Evolutionary conservation across 2,888 invertebrate species (phyloP).

Genomic region (Cerastoderma edule): DNA sequence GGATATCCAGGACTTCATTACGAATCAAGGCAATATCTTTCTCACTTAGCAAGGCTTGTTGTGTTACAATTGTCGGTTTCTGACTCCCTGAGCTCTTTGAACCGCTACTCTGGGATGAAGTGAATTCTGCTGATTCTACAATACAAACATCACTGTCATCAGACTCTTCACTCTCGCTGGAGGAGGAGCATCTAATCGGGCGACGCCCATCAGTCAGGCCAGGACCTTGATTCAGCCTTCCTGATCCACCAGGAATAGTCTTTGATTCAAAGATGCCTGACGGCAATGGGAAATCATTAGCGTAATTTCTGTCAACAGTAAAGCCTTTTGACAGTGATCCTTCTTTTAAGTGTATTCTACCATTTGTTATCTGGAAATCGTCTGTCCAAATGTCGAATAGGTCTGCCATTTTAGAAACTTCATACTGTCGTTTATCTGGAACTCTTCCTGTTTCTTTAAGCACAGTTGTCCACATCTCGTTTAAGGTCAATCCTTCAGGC

Average conservation of each 20-base stretch:
- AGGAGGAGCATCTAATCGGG: background rate
- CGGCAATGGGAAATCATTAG: background rate
- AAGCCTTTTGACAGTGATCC: background rate
- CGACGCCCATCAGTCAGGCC: background rate
- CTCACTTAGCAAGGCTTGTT: background rate
- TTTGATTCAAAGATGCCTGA: background rate
- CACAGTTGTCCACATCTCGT: slow-evolving; percentile 32
- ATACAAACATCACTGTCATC: background rate
- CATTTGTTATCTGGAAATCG: background rate
- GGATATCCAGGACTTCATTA: background rate
- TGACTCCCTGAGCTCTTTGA: background rate
- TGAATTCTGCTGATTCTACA: no score
- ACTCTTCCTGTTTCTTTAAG: slow-evolving; percentile 29
- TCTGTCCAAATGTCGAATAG: slow-evolving; percentile 35
- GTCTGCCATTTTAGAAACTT: slow-evolving; percentile 32
- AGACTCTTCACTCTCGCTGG: background rate
- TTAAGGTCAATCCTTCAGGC: slow-evolving; percentile 30
- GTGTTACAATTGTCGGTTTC: background rate
- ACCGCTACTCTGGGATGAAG: background rate
- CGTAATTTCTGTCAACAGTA: background rate
- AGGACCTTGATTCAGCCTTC: background rate
- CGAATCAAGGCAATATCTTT: background rate
- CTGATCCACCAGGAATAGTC: background rate
- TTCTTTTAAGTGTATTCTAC: background rate
- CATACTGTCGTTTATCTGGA: slow-evolving; percentile 30